Evolutionary conservation across 2,888 invertebrate genomes (phyloP), one percentile per base, ranked within the genome.

Genomic region (Eupithecia subfuscata): DNA sequence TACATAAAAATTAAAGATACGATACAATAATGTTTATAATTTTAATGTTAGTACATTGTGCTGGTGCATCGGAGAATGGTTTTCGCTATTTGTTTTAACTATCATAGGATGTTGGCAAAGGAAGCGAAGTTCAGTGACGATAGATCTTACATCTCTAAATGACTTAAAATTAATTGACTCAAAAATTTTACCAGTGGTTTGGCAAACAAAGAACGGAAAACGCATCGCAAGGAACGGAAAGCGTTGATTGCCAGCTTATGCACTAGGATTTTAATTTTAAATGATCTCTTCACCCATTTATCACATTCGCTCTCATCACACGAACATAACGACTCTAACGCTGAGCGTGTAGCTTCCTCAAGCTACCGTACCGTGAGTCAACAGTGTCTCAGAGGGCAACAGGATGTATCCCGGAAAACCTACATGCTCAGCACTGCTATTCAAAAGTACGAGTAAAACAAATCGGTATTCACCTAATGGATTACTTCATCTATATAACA

Each of bases 81-180:
- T 86, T 80, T 86, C 80, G 81, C 85, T 88, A 88, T 90, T 83
- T 86, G 63, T 87, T 87, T 83, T 82, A 83, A 82, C 84, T 90
- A 88, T 88, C 85, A 82, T 88, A 85, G 84, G 76, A 88, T 88
- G 86, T 91, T 91, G 88, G 92, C 92, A 89, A 91, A 92, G 86
- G 84, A 93, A 92, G 93, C 92, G 86, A 90, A 89, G 87, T 85
- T 86, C 81, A 82, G 86, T 85, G 87, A 87, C 81, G 79, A 83
- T 84, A 85, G 82, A 85, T 88, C 88, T 91, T 94, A 92, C 83
- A 80, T 78, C 91, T 94, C 93, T 91, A 88, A 90, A 93, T 94
- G 94, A 94, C 94, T 93, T 94, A 92, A 94, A 94, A 92, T 90
- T 94, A 94, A 94, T 94, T 94, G 94, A 94, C 94, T 91, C 86